A percentile compares a stretch with the other conserved stretches of the same genome.
phyloP scores from a whole-genome alignment of 1,140 invertebrate species.

The Drosophila kurseongensis region DNA sequence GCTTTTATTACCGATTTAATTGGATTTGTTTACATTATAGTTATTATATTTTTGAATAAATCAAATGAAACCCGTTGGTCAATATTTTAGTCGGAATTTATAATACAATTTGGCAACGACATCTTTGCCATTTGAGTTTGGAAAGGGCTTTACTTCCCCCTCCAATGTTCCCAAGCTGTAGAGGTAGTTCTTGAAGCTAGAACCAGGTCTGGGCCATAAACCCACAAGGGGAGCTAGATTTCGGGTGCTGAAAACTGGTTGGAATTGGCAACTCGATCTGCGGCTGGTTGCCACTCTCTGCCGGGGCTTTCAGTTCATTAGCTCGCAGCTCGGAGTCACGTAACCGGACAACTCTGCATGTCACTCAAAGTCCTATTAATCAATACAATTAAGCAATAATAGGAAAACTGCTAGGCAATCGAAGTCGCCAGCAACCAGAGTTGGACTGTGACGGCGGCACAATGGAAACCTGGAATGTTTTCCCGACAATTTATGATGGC shows the following conservation, averaged over 20 bases:
- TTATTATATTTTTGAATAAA: neutral
- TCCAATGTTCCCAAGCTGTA: neutral
- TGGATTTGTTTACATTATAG: neutral
- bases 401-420: conserved; percentile 75
- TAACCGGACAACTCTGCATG: conserved; percentile 68
- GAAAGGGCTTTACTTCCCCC: neutral
- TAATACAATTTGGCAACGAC: neutral
- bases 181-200: conserved; percentile 1
- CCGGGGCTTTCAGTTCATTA: conserved; percentile 63
- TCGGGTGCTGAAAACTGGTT: conserved; percentile 39
- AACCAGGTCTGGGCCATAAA: conserved; percentile 27
- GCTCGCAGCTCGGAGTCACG: conserved; percentile 64
- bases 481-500: conserved; percentile 77
- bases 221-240: conserved; percentile 11
- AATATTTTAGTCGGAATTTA: neutral
- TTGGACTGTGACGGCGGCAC: conserved; percentile 21
- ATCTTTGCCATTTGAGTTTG: neutral
- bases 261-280: conserved; percentile 21
- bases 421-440: conserved; percentile 30
- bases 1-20: neutral
- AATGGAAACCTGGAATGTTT: conserved; percentile 66
- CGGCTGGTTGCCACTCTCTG: conserved; percentile 9
- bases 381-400: conserved; percentile 82
- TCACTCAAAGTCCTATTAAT: conserved; percentile 81
- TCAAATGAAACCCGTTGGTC: neutral